phyloP scores from a whole-genome alignment of 2,113 vertebrate species.

The Ameiurus melas region DNA sequence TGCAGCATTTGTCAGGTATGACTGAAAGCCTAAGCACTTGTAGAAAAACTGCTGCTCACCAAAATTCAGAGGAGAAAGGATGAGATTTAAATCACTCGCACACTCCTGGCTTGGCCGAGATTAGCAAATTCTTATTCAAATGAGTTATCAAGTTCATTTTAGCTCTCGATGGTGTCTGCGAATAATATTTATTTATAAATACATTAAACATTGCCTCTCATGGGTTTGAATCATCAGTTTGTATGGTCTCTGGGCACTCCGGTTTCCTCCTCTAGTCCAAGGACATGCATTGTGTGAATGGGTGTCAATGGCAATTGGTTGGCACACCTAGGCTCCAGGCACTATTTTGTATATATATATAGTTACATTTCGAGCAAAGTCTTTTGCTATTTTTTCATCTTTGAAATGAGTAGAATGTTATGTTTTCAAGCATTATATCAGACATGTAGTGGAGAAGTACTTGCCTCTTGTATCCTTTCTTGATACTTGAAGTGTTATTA shows the following conservation, averaged over 20 bases:
- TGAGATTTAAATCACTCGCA: background rate
- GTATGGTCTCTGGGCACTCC: too few species aligned
- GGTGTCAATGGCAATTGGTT: too few species aligned
- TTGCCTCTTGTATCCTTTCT: background rate
- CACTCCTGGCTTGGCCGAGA: background rate
- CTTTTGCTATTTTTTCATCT: background rate
- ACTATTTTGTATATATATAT: too few species aligned
- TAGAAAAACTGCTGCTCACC: background rate
- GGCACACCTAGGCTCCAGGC: too few species aligned
- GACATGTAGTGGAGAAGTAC: background rate
- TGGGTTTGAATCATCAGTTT: too few species aligned
- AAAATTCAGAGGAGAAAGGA: background rate
- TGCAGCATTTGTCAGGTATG: background rate
- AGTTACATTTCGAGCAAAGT: background rate
- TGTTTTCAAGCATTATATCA: background rate
- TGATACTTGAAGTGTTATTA: background rate
- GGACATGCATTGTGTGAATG: too few species aligned
- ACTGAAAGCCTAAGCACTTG: background rate
- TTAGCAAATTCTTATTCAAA: background rate
- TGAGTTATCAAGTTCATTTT: background rate
- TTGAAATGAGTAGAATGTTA: background rate
- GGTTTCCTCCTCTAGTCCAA: too few species aligned
- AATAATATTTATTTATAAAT: background rate
- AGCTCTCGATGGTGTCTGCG: background rate
- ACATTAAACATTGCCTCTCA: too few species aligned